These are phyloP conservation scores for Apostichopus leukothele DNA, from an alignment of 53 echinoderm and acorn worm genomes.

Conservation along the genomic window DNA sequence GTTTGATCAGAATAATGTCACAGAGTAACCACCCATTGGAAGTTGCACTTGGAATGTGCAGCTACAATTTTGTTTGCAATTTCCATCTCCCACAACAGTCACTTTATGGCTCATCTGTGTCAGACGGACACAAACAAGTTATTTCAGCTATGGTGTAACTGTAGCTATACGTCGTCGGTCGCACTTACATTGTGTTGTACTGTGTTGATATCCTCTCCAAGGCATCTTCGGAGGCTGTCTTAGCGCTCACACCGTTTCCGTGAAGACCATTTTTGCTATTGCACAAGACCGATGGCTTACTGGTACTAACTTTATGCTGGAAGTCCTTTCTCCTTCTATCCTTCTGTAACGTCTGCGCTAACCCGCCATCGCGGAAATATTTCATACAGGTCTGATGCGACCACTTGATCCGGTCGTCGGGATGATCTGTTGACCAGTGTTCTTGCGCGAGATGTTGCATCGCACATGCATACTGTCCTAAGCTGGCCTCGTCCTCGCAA, in stretches of 20 bases:
- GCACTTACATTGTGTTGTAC: conserved; percentile 91
- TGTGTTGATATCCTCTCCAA: conserved; percentile 55
- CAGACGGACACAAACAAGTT: not conserved
- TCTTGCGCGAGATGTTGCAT: conserved; percentile 98
- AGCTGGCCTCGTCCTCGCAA: conserved; percentile 87
- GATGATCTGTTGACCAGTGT: conserved; percentile 93
- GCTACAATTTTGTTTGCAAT: not conserved
- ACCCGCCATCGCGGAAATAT: conserved; percentile 88
- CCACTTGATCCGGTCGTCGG: conserved; percentile 98
- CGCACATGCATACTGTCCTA: conserved; percentile 96
- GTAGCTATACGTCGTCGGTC: not conserved
- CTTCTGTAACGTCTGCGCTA: conserved; percentile 76
- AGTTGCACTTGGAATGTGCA: no score
- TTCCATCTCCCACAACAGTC: not conserved
- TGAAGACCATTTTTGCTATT: conserved; percentile 48
- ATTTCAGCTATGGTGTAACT: not conserved
- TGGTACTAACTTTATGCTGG: conserved; percentile 13
- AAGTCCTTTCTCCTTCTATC: conserved; percentile 73
- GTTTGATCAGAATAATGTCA: no score
- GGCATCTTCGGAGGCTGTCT: conserved; percentile 7
- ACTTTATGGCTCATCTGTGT: not conserved
- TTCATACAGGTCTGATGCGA: conserved; percentile 86
- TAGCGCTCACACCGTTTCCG: conserved; percentile 42
- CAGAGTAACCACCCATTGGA: no score
- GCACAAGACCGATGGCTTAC: conserved; percentile 37